Percentiles rank a stretch among this genome's conserved stretches.
These are phyloP conservation scores for Ammodytes marinus DNA, from an alignment of 2,113 vertebrate species.

Conservation along the genomic window DNA sequence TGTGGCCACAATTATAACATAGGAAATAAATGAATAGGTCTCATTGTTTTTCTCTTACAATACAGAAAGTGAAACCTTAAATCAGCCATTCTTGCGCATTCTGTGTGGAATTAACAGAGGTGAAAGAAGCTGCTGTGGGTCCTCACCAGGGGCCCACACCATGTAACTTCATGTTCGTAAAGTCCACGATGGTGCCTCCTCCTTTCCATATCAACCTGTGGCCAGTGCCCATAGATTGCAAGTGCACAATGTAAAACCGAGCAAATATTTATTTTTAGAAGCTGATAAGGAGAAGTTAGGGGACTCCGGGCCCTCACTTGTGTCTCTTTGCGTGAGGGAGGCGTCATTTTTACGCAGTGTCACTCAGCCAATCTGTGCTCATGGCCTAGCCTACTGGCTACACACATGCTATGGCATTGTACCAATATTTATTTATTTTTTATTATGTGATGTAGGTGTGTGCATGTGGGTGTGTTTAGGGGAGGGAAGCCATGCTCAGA, in stretches of 20 bases:
- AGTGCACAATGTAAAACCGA: constrained; percentile 15
- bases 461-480: constrained; percentile 42
- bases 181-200: neutral
- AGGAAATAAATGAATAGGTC: too few relatives aligned
- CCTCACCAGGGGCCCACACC: neutral
- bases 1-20: neutral
- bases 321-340: constrained; percentile 22
- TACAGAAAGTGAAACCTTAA: constrained; percentile 66
- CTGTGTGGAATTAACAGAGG: neutral
- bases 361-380: constrained; percentile 39
- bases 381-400: neutral
- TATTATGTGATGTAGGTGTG: constrained; percentile 18
- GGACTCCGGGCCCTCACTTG: constrained; percentile 30
- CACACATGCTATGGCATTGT: constrained; percentile 17
- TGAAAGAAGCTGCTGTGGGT: neutral
- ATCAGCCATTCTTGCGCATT: neutral
- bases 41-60: neutral
- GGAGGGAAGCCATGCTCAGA: neutral
- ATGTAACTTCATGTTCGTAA: neutral
- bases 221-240: neutral
- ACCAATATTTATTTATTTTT: neutral
- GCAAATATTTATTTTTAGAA: constrained; percentile 43
- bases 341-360: constrained; percentile 17
- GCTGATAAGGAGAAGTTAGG: constrained; percentile 33
- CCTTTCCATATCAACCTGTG: constrained; percentile 13